These are phyloP conservation scores for Platyrinchus mystaceus DNA, from an alignment of 2,797 vertebrate species.

Conservation along the genomic window DNA sequence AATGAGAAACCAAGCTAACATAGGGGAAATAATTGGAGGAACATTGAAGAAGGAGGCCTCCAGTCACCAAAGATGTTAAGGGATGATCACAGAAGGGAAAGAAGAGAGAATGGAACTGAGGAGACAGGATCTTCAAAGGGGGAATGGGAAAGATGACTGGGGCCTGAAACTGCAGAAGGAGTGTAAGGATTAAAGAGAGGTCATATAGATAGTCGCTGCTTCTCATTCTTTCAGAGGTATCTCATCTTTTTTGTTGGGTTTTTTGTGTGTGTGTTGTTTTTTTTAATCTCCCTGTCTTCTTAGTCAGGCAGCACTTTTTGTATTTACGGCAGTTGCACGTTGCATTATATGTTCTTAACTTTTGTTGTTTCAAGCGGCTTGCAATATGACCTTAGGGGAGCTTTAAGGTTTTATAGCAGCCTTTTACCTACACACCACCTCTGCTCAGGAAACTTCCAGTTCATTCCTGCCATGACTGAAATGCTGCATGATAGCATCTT, in stretches of 20 bases:
- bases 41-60: background rate
- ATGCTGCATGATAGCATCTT: slow-evolving; percentile 44
- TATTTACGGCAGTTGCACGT: background rate
- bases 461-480: slow-evolving; percentile 48
- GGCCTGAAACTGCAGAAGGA: background rate
- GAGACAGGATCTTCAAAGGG: background rate
- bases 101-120: background rate
- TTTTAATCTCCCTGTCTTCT: background rate
- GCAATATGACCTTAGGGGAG: background rate
- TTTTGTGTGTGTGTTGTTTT: background rate
- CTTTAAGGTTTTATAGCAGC: slow-evolving; percentile 35
- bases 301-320: background rate
- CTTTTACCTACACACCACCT: slow-evolving; percentile 35
- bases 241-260: background rate
- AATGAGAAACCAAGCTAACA: background rate
- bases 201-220: background rate
- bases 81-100: background rate
- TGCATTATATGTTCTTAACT: background rate
- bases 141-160: background rate
- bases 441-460: slow-evolving; percentile 46
- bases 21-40: background rate
- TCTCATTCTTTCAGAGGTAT: background rate
- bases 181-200: background rate
- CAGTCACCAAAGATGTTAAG: background rate
- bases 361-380: background rate